Base-by-base conservation (phyloP, 1,140 invertebrate genomes). In the Cyclina sinensis region DNA sequence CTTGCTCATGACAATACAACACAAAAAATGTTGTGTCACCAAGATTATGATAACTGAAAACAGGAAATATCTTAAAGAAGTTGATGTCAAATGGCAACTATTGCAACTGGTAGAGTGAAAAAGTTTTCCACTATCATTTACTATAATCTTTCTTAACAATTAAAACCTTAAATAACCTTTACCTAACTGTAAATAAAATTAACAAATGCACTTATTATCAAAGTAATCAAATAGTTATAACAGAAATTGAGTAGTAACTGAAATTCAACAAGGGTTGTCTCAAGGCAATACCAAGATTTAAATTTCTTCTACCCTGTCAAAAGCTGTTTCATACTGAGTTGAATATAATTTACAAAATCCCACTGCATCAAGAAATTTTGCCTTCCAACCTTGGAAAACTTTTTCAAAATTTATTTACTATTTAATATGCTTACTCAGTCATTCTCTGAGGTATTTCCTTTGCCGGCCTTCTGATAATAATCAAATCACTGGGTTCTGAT, bases 401-500 rank as follows among this genome's bases (percentile, higher is more conserved):
- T 62, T 62, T n/a, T 62, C 24, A n/a, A 27, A 27, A n/a, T 62
- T 24, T 3, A n/a, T 62, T 62, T 27, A 62, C n/a, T 27, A 62
- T 27, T 62, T 27, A n/a, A n/a, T n/a, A n/a, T n/a, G n/a, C n/a
- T n/a, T n/a, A 62, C n/a, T n/a, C 1, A 11, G n/a, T 62, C 24
- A 5, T 27, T 27, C 24, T 62, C n/a, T 24, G n/a, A 27, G 7
- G 5, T 54, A 54, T 18, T 62, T 27, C n/a, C 0, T 24, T n/a
- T 24, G n/a, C 57, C 18, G 24, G 57, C 57, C 14, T 27, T 7
- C 21, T 5, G n/a, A n/a, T 62, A n/a, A 62, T 27, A 18, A 62
- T 62, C 57, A 27, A 62, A 62, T 62, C 57, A 62, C 57, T n/a
- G 57, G 57, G 57, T 18, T 62, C 57, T 62, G 57, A 62, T 62